phyloP scores from a whole-genome alignment of 2,113 vertebrate species.

The Pterocles burchelli region DNA sequence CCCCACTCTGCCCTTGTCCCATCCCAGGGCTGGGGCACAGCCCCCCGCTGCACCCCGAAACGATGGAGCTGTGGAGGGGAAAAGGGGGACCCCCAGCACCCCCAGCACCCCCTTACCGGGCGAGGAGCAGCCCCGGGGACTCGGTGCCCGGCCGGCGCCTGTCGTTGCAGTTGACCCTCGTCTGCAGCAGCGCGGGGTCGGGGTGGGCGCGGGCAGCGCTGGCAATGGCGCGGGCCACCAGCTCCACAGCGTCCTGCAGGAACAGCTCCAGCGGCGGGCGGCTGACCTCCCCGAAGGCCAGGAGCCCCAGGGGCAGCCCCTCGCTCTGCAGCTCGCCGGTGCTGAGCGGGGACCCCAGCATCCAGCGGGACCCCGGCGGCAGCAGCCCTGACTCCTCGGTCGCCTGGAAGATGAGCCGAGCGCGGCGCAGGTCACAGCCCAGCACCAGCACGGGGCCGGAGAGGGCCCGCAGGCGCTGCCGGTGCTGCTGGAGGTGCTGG shows the following conservation, averaged over 20 bases:
- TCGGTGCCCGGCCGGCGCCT: slow-evolving; percentile 27
- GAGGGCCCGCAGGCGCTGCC: slow-evolving; percentile 40
- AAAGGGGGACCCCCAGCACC: not conserved
- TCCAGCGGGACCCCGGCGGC: slow-evolving; percentile 83
- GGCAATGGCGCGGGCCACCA: slow-evolving; percentile 80
- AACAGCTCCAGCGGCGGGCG: slow-evolving; percentile 86
- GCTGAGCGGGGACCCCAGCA: slow-evolving; percentile 88
- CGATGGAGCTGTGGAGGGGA: accelerated
- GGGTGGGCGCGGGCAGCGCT: slow-evolving; percentile 70
- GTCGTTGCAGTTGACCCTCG: slow-evolving; percentile 78
- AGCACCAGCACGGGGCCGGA: slow-evolving; percentile 81
- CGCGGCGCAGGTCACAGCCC: slow-evolving; percentile 78
- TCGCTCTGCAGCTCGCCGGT: slow-evolving; percentile 81
- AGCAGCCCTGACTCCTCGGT: slow-evolving; percentile 75
- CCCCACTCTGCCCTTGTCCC: not conserved
- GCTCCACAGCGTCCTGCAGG: slow-evolving; percentile 81
- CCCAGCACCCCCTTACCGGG: slow-evolving; percentile 72
- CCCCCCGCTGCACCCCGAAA: not conserved
- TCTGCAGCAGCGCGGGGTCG: slow-evolving; percentile 76
- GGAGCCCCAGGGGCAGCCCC: slow-evolving; percentile 85
- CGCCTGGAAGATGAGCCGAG: slow-evolving; percentile 74
- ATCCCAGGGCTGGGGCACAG: accelerated
- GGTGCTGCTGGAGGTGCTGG: slow-evolving; percentile 70
- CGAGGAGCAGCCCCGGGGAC: slow-evolving; percentile 79
- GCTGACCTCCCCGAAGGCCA: slow-evolving; percentile 88